phyloP scores from a whole-genome alignment of 35 echinoderm and acorn worm species.

The Apostichopus japonicus region DNA sequence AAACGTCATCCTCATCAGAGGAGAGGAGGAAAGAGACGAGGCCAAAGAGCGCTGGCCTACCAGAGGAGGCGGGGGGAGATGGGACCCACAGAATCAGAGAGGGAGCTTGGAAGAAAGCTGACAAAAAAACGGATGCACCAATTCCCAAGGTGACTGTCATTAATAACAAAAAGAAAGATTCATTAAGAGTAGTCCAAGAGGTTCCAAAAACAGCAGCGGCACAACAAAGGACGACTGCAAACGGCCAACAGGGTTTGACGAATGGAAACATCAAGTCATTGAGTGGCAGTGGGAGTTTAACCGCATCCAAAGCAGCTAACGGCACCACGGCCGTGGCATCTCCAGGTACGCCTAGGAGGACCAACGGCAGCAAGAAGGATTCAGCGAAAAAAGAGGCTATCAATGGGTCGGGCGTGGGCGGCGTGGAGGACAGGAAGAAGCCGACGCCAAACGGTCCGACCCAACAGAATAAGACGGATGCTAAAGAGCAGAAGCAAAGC shows the following conservation, averaged over 20 bases:
- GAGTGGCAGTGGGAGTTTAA: neutral
- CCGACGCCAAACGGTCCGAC: neutral
- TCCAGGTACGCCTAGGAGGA: neutral
- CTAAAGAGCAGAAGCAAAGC: constrained; percentile 34
- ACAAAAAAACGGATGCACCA: constrained; percentile 28
- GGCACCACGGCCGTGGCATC: neutral
- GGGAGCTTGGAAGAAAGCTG: constrained; percentile 6
- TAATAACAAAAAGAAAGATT: constrained; percentile 62
- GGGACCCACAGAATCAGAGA: constrained; percentile 47
- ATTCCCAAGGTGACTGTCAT: neutral
- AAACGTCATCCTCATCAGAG: constrained; percentile 33
- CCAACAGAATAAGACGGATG: constrained; percentile 12
- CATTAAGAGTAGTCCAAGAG: constrained; percentile 18
- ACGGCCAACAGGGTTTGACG: constrained; percentile 10
- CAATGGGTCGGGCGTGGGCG: neutral
- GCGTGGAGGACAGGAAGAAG: constrained; percentile 25
- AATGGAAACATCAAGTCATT: neutral
- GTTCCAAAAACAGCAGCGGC: neutral
- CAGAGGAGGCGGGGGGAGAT: constrained; percentile 10
- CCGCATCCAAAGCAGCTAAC: neutral
- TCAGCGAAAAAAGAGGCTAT: constrained; percentile 4
- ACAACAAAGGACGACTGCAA: neutral
- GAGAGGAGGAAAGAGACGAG: constrained; percentile 49
- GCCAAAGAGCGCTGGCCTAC: constrained; percentile 33
- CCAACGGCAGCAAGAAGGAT: neutral